These are phyloP conservation scores for Periphyllus acericola DNA, from an alignment of 2,888 invertebrate species.

Conservation along the genomic window DNA sequence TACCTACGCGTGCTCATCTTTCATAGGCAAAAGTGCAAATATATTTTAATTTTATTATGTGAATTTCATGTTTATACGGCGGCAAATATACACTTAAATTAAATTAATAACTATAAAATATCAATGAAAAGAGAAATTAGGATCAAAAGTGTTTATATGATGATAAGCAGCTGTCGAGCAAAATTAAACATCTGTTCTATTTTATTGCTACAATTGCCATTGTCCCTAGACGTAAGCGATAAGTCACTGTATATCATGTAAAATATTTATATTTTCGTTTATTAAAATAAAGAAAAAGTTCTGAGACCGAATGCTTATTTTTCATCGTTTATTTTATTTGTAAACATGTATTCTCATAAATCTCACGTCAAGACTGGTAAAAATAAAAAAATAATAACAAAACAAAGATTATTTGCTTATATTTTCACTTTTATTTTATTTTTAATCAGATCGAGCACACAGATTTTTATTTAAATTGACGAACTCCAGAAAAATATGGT, in stretches of 20 bases:
- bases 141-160: neutral
- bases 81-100: no score
- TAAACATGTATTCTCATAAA: neutral
- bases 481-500: neutral
- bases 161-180: neutral
- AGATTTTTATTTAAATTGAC: constrained; percentile 34
- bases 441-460: neutral
- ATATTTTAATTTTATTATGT: no score
- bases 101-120: neutral
- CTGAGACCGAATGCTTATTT: neutral
- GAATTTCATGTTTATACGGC: no score
- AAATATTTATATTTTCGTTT: neutral
- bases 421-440: neutral
- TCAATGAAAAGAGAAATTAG: neutral
- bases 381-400: constrained; percentile 17
- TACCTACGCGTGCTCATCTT: no score
- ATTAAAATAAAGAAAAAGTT: neutral
- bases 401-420: neutral
- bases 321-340: neutral
- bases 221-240: neutral
- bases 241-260: neutral
- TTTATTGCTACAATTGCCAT: neutral
- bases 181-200: neutral
- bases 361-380: neutral
- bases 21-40: no score